Base-by-base conservation (phyloP, 2,888 invertebrate genomes). In the Dicycla oo region DNA sequence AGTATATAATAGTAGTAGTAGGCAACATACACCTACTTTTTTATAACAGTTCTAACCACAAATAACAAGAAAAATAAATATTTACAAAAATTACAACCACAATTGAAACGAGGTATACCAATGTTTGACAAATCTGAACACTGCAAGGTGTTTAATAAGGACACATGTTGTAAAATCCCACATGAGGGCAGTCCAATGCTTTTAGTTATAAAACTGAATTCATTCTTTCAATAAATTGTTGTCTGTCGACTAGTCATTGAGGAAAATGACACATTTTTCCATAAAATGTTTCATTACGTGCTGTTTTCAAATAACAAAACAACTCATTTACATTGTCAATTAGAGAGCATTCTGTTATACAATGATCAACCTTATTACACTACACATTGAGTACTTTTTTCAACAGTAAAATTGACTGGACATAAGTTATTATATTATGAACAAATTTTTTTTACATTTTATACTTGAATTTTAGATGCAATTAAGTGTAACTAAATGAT, bases 171-270 rank as follows among this genome's bases (percentile, higher is more conserved):
- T 79, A 73, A 83, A 82, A 78, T 74, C 71, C 74, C 74, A 20
- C 71, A 83, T 75, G 73, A 83, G 73, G 81, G 73, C 77, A 80
- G 77, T 77, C 74, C 74, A 76, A 78, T 45, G 51, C n/a, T 70
- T 70, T 70, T 54, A 62, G 62, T 75, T 69, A 47, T 64, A 54
- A 56, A 62, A 71, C 61, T 71, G 64, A 69, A 75, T 79, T 65
- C 70, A 74, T 69, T 73, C 70, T 78, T 71, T 56, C 67, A 81
- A 49, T 75, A 53, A 73, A 69, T 67, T 54, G 51, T 62, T 51
- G 51, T 76, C 43, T 62, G 67, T 54, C 58, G 26, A 38, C 60
- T 6, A 78, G 69, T 47, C 69, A 67, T 64, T 67, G 26, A 78
- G 82, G 82, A 82, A 78, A 80, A 82, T 3, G 0, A 58, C 30